These are phyloP conservation scores for Potamarius usumacintae DNA, from an alignment of 2,113 vertebrate genomes.

Conservation along the genomic window DNA sequence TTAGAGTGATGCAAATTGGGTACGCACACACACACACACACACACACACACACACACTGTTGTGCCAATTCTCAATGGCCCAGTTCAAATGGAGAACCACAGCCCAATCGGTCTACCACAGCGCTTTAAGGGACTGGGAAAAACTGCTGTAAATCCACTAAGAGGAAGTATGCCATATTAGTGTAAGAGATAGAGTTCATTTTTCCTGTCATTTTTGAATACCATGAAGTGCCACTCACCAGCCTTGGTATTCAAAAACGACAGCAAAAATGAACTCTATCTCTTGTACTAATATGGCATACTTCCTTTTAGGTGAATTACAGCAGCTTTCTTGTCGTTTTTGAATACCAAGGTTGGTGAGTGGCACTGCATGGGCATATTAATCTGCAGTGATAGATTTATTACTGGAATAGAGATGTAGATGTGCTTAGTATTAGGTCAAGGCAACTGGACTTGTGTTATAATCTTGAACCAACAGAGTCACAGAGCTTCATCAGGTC, in stretches of 20 bases:
- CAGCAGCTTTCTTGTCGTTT: neutral
- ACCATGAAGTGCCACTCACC: neutral
- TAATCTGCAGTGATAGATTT: neutral
- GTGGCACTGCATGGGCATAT: neutral
- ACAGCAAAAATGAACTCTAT: neutral
- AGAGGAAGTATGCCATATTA: neutral
- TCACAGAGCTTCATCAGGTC: neutral
- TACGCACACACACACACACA: neutral
- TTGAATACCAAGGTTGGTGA: neutral
- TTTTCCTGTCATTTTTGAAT: neutral
- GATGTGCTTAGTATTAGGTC: neutral
- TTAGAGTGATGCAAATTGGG: conserved; percentile 28
- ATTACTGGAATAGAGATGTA: neutral
- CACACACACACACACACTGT: conserved; percentile 3
- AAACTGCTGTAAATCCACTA: neutral
- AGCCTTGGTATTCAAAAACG: neutral
- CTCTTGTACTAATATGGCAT: neutral
- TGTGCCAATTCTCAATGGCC: neutral
- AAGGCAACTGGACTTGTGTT: neutral
- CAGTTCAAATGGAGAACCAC: neutral
- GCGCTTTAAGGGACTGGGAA: neutral
- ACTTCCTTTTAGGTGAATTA: neutral
- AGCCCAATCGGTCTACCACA: conserved; percentile 28
- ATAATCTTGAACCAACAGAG: neutral
- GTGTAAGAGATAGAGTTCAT: neutral